Base-by-base conservation (phyloP, 2,888 invertebrate species). In the Drosophila flavopinicola region DNA sequence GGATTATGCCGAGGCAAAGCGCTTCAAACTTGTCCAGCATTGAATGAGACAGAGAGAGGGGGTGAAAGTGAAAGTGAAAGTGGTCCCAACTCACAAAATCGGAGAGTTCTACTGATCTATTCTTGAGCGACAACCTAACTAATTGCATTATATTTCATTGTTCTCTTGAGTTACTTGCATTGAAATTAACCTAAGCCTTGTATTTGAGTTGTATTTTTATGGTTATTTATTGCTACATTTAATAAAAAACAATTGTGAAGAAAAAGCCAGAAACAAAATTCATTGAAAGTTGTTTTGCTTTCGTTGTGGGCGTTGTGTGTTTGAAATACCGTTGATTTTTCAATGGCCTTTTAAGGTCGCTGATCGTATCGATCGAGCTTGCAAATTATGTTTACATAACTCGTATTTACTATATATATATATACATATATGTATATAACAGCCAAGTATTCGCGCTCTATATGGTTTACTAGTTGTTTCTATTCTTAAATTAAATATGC, bases 1-100 rank as follows among this genome's bases (percentile, higher is more conserved):
- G 23, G 90, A 91, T 29, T 91, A 88, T 61, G 90, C 90, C 1
- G 90, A 90, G 44, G 90, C 90, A 1, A 76, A 60, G 27, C 83
- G 90, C 48, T 90, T 90, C 59, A 85, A 76, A 44, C 48, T 78
- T 45, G 85, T 87, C 35, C 78, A 87, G 27, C 84, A 80, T 15
- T 76, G 42, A 57, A n/a, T n/a, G n/a, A n/a, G n/a, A n/a, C n/a
- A n/a, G 23, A 9, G 39, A 74, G 37, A 35, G 41, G 30, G 32
- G 38, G 42, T 45, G 32, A 63, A 37, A 45, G 45, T 44, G 23
- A 23, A 30, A 44, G 37, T 37, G 48, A 27, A 7, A 27, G 7
- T 15, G n/a, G n/a, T n/a, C n/a, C n/a, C 39, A 44, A 71, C 67
- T 66, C 71, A 71, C 72, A 11, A 44, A 44, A 38, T 29, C 41